Evolutionary conservation across 2,888 invertebrate species (phyloP).

Genomic region (Sarcophaga carnaria): DNA sequence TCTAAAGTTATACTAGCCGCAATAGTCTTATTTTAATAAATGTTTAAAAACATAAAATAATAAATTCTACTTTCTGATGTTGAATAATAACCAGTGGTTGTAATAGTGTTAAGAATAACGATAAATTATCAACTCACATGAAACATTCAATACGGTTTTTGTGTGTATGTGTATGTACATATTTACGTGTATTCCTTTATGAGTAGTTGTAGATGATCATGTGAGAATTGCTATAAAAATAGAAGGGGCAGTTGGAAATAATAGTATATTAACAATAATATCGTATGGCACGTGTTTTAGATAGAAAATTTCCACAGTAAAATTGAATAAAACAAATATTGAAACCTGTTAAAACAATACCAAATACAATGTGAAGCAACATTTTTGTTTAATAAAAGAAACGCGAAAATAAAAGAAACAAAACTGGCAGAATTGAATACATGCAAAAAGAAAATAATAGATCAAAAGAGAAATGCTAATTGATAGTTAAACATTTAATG

Average conservation of each 20-base stretch:
- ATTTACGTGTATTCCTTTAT: constrained; percentile 10
- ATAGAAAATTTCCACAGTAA: constrained; percentile 54
- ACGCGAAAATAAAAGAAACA: constrained; percentile 22
- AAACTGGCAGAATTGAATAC: neutral
- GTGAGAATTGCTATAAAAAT: constrained; percentile 57
- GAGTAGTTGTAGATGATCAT: constrained; percentile 54
- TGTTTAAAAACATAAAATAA: no score
- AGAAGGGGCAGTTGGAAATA: neutral
- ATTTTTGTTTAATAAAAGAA: neutral
- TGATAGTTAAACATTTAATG: constrained; percentile 35
- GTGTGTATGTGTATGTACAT: neutral
- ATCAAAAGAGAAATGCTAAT: constrained; percentile 27
- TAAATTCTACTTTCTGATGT: no score
- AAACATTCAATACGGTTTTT: constrained; percentile 15
- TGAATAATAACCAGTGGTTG: constrained; percentile 3
- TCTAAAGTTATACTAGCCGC: neutral
- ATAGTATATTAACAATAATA: constrained; percentile 24
- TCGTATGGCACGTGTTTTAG: constrained; percentile 53
- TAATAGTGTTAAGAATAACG: constrained; percentile 36
- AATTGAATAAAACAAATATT: neutral
- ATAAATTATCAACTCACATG: constrained; percentile 17
- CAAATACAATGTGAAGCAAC: neutral
- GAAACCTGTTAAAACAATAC: constrained; percentile 48
- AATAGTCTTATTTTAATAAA: no score
- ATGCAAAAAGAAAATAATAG: constrained; percentile 3